Percentiles rank a stretch among this genome's conserved stretches.
These are phyloP conservation scores for Axis porcinus DNA, from an alignment of 2,113 vertebrate genomes.

Conservation along the genomic window DNA sequence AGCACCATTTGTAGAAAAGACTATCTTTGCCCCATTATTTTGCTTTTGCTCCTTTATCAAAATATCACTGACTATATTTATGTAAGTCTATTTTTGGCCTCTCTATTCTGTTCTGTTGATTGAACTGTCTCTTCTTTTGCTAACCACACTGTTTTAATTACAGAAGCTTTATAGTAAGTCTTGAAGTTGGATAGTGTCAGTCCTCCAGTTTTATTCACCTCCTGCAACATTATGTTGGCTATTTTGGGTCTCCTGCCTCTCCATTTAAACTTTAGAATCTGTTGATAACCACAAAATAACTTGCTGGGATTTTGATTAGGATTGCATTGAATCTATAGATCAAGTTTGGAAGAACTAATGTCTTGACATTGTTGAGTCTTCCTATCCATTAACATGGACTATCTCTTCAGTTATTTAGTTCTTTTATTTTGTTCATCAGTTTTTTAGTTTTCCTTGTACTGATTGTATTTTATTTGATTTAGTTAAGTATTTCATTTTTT, in stretches of 20 bases:
- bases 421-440: not conserved
- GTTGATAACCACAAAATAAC: not conserved
- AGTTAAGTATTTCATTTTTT: not conserved
- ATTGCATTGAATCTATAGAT: not conserved
- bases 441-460: not conserved
- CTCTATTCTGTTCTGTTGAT: not conserved
- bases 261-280: not conserved
- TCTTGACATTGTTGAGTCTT: not conserved
- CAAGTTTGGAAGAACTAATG: not conserved
- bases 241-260: not conserved
- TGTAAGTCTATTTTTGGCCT: not conserved
- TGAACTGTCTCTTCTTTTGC: not conserved
- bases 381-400: not conserved
- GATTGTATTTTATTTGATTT: not conserved
- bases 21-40: not conserved
- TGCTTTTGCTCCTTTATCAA: not conserved
- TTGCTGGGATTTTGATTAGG: not conserved
- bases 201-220: not conserved
- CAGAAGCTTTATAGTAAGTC: not conserved
- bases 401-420: not conserved
- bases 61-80: not conserved
- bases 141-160: not conserved
- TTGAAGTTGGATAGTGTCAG: not conserved
- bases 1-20: not conserved
- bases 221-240: not conserved